Percentiles rank a stretch among this genome's conserved stretches.
Conservation (phyloP, 2,888 invertebrate species). For the Pollenia labialis region DNA sequence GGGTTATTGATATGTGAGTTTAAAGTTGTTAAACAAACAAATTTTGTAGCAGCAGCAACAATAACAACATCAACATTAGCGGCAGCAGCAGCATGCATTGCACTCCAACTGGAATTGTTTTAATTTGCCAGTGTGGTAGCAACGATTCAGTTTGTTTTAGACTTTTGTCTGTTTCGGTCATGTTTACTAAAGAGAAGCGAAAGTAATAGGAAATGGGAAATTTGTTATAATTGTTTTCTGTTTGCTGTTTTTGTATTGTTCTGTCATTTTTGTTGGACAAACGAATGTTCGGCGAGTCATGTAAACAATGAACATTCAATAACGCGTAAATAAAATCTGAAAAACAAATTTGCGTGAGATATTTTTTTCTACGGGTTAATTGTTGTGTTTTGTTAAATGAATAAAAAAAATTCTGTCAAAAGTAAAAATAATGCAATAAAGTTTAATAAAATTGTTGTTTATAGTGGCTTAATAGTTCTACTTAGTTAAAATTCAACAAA, state of each 20-base stretch:
- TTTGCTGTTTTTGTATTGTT: slow-evolving; percentile 26
- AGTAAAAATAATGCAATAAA: neutral
- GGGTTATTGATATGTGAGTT: slow-evolving; percentile 47
- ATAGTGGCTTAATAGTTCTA: neutral
- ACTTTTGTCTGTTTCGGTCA: slow-evolving; percentile 70
- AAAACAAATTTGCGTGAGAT: slow-evolving; percentile 44
- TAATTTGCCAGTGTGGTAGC: slow-evolving; percentile 68
- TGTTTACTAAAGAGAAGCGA: slow-evolving; percentile 52
- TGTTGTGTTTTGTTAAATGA: neutral
- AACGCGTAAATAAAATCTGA: slow-evolving; percentile 37
- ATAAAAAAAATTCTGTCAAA: neutral
- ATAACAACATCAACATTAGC: slow-evolving; percentile 19
- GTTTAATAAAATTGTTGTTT: neutral
- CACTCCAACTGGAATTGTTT: slow-evolving; percentile 72
- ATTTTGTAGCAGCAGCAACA: slow-evolving; percentile 47
- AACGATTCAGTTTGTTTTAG: slow-evolving; percentile 70
- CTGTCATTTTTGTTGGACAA: slow-evolving; percentile 16
- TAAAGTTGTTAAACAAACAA: slow-evolving; percentile 64
- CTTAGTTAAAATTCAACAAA: neutral
- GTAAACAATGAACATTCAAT: slow-evolving; percentile 49
- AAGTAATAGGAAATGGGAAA: neutral
- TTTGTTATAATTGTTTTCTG: slow-evolving; percentile 30
- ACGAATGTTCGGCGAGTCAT: neutral
- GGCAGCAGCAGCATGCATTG: slow-evolving; percentile 53
- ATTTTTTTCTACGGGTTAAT: slow-evolving; percentile 10